These are phyloP conservation scores for Volucella bombylans DNA, from an alignment of 2,888 invertebrate species.

Conservation along the genomic window DNA sequence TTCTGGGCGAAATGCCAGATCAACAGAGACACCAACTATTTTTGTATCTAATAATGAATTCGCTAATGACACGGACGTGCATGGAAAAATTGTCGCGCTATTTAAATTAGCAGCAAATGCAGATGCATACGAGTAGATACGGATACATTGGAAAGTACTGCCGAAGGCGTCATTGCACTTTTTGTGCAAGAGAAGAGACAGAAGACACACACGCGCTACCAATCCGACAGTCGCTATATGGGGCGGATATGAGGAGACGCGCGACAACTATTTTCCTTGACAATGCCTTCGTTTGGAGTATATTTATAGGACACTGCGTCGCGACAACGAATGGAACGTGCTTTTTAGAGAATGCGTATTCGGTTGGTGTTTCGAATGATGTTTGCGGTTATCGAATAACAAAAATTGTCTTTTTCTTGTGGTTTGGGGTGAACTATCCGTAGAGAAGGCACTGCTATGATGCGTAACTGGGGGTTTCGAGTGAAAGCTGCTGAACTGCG, in stretches of 20 bases:
- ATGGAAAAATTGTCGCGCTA: constrained; percentile 71
- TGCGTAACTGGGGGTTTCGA: constrained; percentile 40
- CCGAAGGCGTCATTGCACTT: constrained; percentile 68
- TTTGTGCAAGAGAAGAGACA: constrained; percentile 5
- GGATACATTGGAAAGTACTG: constrained; percentile 54
- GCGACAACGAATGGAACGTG: constrained; percentile 32
- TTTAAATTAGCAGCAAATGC: constrained; percentile 61
- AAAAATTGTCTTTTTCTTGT: constrained; percentile 34
- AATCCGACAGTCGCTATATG: background rate
- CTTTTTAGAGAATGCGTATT: constrained; percentile 45
- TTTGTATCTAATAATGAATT: constrained; percentile 69
- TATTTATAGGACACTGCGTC: constrained; percentile 63
- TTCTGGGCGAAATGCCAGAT: constrained; percentile 63
- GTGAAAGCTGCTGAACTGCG: constrained; percentile 75
- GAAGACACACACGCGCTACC: background rate
- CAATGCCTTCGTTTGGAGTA: constrained; percentile 56
- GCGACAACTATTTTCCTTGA: constrained; percentile 57
- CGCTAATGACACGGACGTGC: constrained; percentile 58
- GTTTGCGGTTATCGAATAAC: constrained; percentile 28
- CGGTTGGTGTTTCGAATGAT: constrained; percentile 30
- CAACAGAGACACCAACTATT: constrained; percentile 43
- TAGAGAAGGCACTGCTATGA: constrained; percentile 20
- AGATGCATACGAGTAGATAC: constrained; percentile 41
- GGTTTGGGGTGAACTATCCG: constrained; percentile 5
- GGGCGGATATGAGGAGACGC: constrained; percentile 53